These are phyloP conservation scores for Tychaedon coryphoeus DNA, from an alignment of 2,113 vertebrate species.

Conservation along the genomic window DNA sequence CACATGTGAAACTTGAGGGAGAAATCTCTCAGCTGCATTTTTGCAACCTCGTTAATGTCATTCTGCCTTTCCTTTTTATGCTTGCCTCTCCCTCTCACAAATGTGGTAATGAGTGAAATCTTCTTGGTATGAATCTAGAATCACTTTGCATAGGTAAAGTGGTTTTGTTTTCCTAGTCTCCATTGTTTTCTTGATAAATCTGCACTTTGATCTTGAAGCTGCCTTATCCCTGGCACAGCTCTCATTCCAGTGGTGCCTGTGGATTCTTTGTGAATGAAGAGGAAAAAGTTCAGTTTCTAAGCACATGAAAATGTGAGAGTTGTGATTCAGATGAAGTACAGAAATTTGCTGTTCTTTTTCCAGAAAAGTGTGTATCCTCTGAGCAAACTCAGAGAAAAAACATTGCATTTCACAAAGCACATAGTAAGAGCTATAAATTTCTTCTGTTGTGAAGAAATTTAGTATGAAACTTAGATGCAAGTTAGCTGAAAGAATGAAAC, in stretches of 20 bases:
- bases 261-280: background rate
- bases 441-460: background rate
- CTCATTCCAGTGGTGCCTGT: rapidly evolving
- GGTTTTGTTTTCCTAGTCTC: constrained; percentile 3
- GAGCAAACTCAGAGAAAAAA: background rate
- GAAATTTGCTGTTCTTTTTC: background rate
- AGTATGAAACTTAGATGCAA: background rate
- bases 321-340: background rate
- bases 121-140: background rate
- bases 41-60: background rate
- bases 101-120: background rate
- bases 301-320: background rate
- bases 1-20: background rate
- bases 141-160: background rate
- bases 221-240: background rate
- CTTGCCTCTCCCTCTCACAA: background rate
- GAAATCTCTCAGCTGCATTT: background rate
- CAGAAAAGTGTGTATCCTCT: background rate
- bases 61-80: background rate
- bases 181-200: constrained; percentile 41
- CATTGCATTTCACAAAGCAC: background rate
- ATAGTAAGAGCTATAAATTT: background rate
- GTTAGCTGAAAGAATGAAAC: background rate
- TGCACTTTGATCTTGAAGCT: constrained; percentile 37
- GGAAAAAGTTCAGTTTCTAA: background rate